Conservation (phyloP, 2,888 invertebrate genomes). For the Diaperis boleti region DNA sequence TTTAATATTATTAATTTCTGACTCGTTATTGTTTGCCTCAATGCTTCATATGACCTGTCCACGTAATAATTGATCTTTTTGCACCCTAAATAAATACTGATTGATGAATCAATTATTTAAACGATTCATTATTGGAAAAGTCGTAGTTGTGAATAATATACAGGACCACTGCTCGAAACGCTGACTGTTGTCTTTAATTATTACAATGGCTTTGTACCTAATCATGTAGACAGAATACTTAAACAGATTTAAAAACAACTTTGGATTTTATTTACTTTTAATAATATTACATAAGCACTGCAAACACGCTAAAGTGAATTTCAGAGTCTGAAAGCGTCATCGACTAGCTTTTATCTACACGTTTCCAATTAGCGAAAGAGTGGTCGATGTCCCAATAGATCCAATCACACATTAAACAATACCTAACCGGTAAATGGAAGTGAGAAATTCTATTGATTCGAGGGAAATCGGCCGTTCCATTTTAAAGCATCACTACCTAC, state of each 20-base stretch:
- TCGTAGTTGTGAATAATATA: background rate
- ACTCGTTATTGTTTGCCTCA: too few relatives aligned
- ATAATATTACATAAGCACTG: conserved; percentile 48
- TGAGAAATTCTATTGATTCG: conserved; percentile 46
- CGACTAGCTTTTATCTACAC: conserved; percentile 50
- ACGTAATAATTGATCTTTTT: too few relatives aligned
- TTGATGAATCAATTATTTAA: too few relatives aligned
- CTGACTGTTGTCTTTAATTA: too few relatives aligned
- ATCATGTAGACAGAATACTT: too few relatives aligned
- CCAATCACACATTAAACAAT: conserved; percentile 56
- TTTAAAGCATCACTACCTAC: conserved; percentile 20
- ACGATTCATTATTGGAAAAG: background rate
- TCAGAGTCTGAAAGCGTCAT: conserved; percentile 36
- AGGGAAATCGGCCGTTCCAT: conserved; percentile 39
- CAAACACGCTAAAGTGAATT: conserved; percentile 34
- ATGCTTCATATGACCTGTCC: too few relatives aligned
- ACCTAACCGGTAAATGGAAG: conserved; percentile 54
- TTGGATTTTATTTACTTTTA: conserved; percentile 38
- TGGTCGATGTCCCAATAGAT: conserved; percentile 52
- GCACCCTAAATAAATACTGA: too few relatives aligned
- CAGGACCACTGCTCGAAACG: too few relatives aligned
- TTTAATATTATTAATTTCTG: too few relatives aligned
- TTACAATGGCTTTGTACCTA: too few relatives aligned
- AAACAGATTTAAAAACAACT: too few relatives aligned
- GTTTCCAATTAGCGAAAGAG: conserved; percentile 56